Conservation (phyloP, 2,888 invertebrate species). For the Muscina levida region DNA sequence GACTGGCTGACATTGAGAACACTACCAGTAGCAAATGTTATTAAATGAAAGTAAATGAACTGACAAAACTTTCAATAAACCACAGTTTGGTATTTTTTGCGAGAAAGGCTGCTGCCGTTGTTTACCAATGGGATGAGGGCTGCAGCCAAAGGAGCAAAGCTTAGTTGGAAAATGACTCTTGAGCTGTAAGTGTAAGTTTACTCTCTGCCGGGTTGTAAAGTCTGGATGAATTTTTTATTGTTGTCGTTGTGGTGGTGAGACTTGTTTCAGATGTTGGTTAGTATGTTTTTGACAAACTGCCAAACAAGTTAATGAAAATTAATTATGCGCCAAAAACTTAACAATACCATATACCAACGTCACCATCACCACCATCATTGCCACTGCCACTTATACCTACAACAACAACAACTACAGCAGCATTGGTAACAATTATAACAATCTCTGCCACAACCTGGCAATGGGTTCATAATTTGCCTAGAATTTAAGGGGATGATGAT, state of each 20-base stretch:
- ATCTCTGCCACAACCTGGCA: not conserved
- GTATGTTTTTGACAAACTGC: constrained; percentile 64
- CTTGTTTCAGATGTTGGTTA: constrained; percentile 58
- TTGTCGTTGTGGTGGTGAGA: constrained; percentile 50
- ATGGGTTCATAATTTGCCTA: not conserved
- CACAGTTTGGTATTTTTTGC: constrained; percentile 36
- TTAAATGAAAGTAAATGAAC: constrained; percentile 62
- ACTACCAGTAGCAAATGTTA: constrained; percentile 43
- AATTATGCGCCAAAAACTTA: constrained; percentile 56
- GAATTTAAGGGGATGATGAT: not conserved
- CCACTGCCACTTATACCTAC: not conserved
- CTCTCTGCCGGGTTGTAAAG: constrained; percentile 3
- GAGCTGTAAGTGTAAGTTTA: constrained; percentile 9
- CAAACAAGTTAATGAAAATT: constrained; percentile 66
- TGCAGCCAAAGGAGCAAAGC: not conserved
- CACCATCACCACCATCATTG: constrained; percentile 18
- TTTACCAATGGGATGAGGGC: constrained; percentile 25
- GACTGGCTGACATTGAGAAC: constrained; percentile 22
- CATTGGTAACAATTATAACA: constrained; percentile 18
- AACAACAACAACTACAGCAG: not conserved
- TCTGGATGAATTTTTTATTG: constrained; percentile 46
- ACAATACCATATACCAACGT: constrained; percentile 19
- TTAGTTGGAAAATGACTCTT: constrained; percentile 19
- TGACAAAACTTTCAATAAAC: constrained; percentile 63
- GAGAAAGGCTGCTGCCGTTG: not conserved